Percentiles rank a stretch among this genome's conserved stretches.
Conservation (phyloP, 2,797 vertebrate genomes). For the Dicrostonyx torquatus region DNA sequence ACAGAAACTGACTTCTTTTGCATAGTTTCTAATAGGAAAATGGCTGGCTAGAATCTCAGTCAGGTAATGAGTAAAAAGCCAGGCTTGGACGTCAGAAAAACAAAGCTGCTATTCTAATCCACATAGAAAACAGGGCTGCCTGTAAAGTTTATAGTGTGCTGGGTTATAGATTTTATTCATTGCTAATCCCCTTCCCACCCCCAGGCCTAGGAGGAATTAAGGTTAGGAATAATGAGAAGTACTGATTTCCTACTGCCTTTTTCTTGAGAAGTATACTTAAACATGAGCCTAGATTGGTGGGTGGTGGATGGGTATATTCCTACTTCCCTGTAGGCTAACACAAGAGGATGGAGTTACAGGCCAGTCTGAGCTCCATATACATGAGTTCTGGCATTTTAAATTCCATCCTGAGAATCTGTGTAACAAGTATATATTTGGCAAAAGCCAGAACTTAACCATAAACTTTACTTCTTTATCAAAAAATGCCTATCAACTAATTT, state of each 20-base stretch:
- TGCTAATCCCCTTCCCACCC: background rate
- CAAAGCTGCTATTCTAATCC: background rate
- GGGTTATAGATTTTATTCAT: background rate
- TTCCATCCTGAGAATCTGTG: background rate
- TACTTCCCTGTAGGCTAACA: background rate
- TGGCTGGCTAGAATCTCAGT: background rate
- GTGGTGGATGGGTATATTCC: background rate
- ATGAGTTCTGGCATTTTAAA: background rate
- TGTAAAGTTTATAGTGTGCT: background rate
- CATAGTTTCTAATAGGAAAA: background rate
- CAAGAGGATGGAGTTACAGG: background rate
- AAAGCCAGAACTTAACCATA: background rate
- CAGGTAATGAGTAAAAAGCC: background rate
- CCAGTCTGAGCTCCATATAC: background rate
- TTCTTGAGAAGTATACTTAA: background rate
- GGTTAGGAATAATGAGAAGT: conserved; percentile 2
- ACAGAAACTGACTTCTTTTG: background rate
- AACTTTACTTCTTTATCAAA: background rate
- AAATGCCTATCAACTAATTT: background rate
- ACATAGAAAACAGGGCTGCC: conserved; percentile 6
- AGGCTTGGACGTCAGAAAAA: background rate
- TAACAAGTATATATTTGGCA: background rate
- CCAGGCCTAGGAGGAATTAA: background rate
- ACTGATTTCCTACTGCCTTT: background rate
- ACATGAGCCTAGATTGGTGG: background rate